A percentile compares a stretch with the other conserved stretches of the same genome.
Evolutionary conservation across 2,113 vertebrate species (phyloP).

Genomic region (Sylvietta virens): DNA sequence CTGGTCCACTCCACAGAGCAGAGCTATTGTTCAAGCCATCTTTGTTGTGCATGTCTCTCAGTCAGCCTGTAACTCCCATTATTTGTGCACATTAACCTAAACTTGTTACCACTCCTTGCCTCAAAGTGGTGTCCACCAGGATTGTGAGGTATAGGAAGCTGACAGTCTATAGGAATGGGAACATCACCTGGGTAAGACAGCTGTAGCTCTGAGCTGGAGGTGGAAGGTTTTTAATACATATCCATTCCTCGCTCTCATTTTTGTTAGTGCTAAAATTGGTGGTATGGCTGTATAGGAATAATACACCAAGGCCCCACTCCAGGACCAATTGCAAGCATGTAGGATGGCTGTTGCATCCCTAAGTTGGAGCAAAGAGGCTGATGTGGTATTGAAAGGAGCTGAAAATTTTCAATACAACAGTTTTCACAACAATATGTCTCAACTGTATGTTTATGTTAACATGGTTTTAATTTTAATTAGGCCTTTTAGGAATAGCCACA

Average conservation of each 20-base stretch:
- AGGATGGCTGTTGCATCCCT: not conserved
- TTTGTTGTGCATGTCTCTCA: constrained; percentile 41
- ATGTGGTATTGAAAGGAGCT: constrained; percentile 5
- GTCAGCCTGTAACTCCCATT: constrained; percentile 5
- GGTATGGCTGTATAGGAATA: not conserved
- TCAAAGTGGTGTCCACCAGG: not conserved
- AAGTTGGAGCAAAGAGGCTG: not conserved
- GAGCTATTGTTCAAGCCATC: not conserved
- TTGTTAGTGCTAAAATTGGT: not conserved
- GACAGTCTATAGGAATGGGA: not conserved
- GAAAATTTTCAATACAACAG: constrained; percentile 50
- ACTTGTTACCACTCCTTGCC: not conserved
- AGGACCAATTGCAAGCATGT: not conserved
- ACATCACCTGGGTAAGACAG: not conserved
- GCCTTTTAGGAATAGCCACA: not conserved
- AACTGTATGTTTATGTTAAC: not conserved
- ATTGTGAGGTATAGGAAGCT: not conserved
- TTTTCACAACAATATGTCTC: constrained; percentile 38
- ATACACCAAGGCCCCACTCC: not conserved
- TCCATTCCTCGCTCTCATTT: not conserved
- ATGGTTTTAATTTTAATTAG: not conserved
- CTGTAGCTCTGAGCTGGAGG: not conserved
- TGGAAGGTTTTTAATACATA: not conserved
- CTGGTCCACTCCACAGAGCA: constrained; percentile 27
- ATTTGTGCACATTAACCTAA: not conserved